These are phyloP conservation scores for Oryzias curvinotus DNA, from an alignment of 2,113 vertebrate genomes.

Conservation along the genomic window DNA sequence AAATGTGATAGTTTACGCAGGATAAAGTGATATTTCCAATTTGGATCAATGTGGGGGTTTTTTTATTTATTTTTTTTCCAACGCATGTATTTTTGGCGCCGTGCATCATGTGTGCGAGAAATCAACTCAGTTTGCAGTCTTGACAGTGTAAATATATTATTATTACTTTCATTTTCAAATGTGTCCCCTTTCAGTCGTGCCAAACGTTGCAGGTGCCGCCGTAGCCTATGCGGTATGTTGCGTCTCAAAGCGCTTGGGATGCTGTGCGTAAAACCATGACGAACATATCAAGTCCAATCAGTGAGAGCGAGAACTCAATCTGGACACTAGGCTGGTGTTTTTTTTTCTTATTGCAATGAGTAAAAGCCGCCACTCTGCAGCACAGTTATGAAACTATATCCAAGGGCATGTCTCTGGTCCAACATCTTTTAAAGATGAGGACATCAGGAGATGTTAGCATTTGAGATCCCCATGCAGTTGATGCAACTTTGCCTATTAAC, in stretches of 20 bases:
- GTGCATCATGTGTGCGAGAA: neutral
- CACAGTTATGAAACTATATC: slow-evolving; percentile 35
- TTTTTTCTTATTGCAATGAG: slow-evolving; percentile 10
- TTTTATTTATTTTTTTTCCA: too few species aligned
- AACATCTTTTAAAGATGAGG: slow-evolving; percentile 20
- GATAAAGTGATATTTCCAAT: slow-evolving; percentile 8
- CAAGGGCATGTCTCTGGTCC: slow-evolving; percentile 27
- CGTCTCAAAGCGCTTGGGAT: slow-evolving; percentile 21
- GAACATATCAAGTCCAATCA: slow-evolving; percentile 57
- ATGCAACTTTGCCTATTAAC: slow-evolving; percentile 33
- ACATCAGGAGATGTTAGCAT: slow-evolving; percentile 35
- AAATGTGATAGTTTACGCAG: neutral
- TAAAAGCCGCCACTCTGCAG: slow-evolving; percentile 32
- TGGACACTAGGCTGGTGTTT: slow-evolving; percentile 5
- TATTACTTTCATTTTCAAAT: slow-evolving; percentile 13
- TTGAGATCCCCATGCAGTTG: slow-evolving; percentile 15
- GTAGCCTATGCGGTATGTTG: slow-evolving; percentile 41
- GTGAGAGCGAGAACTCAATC: slow-evolving; percentile 48
- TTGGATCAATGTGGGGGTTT: too few species aligned
- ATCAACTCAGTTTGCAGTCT: slow-evolving; percentile 8
- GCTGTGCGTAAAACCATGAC: slow-evolving; percentile 54
- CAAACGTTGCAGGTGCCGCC: slow-evolving; percentile 41
- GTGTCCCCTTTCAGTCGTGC: slow-evolving; percentile 11
- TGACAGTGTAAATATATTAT: neutral
- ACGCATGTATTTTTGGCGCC: too few species aligned